Percentiles rank a stretch among this genome's conserved stretches.
Conservation (phyloP, 2,113 vertebrate genomes). For the Calidris pygmaea region DNA sequence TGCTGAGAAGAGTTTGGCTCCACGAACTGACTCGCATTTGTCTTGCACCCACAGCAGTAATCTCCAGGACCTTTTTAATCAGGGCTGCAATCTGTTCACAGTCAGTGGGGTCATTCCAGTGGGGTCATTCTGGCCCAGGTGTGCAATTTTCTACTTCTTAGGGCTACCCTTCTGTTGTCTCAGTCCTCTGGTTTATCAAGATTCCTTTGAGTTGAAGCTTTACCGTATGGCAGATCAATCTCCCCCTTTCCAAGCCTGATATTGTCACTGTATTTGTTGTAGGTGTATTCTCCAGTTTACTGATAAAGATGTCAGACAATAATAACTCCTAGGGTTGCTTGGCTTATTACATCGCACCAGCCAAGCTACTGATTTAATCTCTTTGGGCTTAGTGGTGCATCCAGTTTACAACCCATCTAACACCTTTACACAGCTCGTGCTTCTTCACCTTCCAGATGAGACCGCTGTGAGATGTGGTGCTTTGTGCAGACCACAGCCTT, state of each 20-base stretch:
- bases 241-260: not conserved
- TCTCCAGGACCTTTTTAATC: not conserved
- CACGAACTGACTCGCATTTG: fast-evolving
- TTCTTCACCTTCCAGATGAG: not conserved
- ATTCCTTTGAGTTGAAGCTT: not conserved
- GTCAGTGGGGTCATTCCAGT: too few species aligned
- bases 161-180: not conserved
- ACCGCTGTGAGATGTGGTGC: fast-evolving
- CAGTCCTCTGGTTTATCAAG: not conserved
- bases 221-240: fast-evolving
- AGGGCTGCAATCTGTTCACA: not conserved
- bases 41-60: not conserved
- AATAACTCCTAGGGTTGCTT: not conserved
- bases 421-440: not conserved
- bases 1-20: not conserved
- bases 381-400: not conserved
- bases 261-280: not conserved
- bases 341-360: not conserved
- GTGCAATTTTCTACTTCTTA: not conserved
- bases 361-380: not conserved
- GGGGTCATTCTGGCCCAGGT: not conserved
- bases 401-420: not conserved
- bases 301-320: not conserved
- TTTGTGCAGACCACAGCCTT: not conserved
- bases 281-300: not conserved